Evolutionary conservation across 2,113 vertebrate species (phyloP).

Genomic region (Mastomys natalensis): DNA sequence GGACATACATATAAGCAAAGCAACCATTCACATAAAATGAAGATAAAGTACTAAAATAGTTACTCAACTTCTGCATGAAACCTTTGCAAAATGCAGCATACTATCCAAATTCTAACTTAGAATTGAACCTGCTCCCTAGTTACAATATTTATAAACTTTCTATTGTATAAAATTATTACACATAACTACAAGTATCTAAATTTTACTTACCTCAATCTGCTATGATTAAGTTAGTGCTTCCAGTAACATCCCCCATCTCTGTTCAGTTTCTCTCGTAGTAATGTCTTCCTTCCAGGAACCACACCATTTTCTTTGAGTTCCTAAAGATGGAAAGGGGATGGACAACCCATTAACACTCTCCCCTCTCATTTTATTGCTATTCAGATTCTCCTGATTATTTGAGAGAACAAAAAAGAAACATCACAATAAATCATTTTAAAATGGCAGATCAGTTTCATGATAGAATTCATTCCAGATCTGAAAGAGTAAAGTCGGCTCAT

Average conservation of each 20-base stretch:
- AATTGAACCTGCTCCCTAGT: background rate
- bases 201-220: background rate
- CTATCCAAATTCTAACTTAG: background rate
- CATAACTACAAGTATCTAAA: background rate
- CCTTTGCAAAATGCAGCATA: background rate
- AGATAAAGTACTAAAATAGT: background rate
- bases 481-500: constrained; percentile 21
- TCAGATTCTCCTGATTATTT: constrained; percentile 16
- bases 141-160: background rate
- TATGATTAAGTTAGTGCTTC: background rate
- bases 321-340: background rate
- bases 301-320: background rate
- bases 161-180: background rate
- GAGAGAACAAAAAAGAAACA: constrained; percentile 12
- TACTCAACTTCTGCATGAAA: background rate
- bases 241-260: background rate
- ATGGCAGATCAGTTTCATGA: constrained; percentile 33
- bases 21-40: background rate
- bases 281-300: background rate
- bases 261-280: background rate
- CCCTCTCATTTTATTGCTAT: background rate
- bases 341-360: background rate
- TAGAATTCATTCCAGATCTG: constrained; percentile 16
- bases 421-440: constrained; percentile 20
- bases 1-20: background rate